Evolutionary conservation across 2,113 vertebrate species (phyloP).

Genomic region (Uropsilus gracilis): DNA sequence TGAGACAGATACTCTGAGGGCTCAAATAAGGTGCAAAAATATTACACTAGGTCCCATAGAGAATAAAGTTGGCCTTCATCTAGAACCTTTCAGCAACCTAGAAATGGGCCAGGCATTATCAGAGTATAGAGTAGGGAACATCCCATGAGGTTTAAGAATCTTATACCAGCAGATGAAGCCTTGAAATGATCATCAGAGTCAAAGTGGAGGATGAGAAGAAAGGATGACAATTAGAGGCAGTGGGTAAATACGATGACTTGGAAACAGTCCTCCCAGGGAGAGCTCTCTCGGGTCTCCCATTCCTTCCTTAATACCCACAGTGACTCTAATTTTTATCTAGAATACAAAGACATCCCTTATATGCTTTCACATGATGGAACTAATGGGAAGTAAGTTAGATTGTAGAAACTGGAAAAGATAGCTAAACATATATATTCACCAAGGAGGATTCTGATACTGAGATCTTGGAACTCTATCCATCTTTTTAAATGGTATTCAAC

Average conservation of each 20-base stretch:
- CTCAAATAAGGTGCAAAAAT: not conserved
- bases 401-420: not conserved
- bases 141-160: not conserved
- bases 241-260: not conserved
- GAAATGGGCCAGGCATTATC: not conserved
- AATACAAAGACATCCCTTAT: not conserved
- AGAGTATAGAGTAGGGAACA: not conserved
- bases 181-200: not conserved
- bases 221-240: not conserved
- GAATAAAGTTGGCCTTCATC: not conserved
- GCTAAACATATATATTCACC: not conserved
- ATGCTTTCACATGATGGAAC: not conserved
- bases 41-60: not conserved
- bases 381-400: not conserved
- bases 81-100: not conserved
- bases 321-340: not conserved
- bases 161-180: not conserved
- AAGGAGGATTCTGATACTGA: not conserved
- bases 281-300: not conserved
- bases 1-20: not conserved
- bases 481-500: not conserved
- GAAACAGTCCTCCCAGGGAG: not conserved
- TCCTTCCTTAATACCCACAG: not conserved
- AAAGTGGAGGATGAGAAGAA: not conserved
- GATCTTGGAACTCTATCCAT: not conserved